phyloP scores from a whole-genome alignment of 2,888 invertebrate species.

The Zootermopsis nevadensis region DNA sequence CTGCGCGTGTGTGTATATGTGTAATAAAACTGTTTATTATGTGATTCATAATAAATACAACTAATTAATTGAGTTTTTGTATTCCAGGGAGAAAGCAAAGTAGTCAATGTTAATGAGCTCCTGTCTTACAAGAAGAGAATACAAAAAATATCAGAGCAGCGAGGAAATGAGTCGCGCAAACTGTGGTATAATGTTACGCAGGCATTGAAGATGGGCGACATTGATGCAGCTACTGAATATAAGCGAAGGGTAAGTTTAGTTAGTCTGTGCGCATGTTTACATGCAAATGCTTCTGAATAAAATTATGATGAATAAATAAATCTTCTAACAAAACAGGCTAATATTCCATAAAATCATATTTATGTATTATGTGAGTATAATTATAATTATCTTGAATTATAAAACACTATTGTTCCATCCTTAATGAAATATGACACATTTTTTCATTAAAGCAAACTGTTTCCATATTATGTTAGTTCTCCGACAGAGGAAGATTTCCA shows the following conservation, averaged over 20 bases:
- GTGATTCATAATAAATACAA: background rate
- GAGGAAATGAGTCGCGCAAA: conserved; percentile 63
- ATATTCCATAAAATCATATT: too few relatives aligned
- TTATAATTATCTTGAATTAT: too few relatives aligned
- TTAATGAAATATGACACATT: too few relatives aligned
- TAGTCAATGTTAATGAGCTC: conserved; percentile 58
- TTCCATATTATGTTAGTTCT: too few relatives aligned
- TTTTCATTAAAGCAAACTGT: too few relatives aligned
- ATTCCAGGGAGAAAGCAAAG: conserved; percentile 58
- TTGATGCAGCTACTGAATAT: conserved; percentile 62
- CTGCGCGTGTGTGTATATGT: background rate
- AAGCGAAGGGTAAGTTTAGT: conserved; percentile 57
- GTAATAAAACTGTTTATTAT: background rate
- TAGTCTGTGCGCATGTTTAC: background rate
- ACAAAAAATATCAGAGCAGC: conserved; percentile 61
- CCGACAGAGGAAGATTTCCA: too few relatives aligned
- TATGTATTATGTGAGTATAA: too few relatives aligned
- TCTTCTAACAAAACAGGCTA: too few relatives aligned
- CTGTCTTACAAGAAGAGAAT: conserved; percentile 60
- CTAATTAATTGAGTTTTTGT: background rate
- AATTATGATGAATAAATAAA: too few relatives aligned
- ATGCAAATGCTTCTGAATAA: background rate
- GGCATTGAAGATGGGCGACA: conserved; percentile 61
- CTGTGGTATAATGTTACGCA: conserved; percentile 65
- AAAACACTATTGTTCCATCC: too few relatives aligned